Conservation (phyloP, 2,888 invertebrate genomes). For the Metopia argyrocephala region DNA sequence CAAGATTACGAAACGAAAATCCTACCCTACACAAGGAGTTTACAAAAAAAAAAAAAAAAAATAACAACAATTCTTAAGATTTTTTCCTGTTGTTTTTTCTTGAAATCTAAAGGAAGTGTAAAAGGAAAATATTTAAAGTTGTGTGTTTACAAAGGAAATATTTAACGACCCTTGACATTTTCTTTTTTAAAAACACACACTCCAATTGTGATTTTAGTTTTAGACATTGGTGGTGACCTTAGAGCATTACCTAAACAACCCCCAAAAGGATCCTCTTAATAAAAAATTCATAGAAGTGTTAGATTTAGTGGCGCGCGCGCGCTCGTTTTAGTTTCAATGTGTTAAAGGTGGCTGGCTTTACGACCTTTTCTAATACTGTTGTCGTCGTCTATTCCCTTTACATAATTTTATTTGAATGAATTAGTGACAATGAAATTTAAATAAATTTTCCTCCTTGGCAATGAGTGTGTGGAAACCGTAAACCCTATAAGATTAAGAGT, state of each 20-base stretch:
- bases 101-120: conserved; percentile 53
- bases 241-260: conserved; percentile 35
- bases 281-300: conserved; percentile 28
- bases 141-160: background rate
- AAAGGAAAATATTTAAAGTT: conserved; percentile 51
- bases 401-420: conserved; percentile 35
- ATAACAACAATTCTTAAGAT: conserved; percentile 31
- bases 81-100: background rate
- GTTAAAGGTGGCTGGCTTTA: conserved; percentile 57
- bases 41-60: background rate
- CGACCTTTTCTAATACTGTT: conserved; percentile 44
- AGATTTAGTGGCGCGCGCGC: conserved; percentile 51
- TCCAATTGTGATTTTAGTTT: background rate
- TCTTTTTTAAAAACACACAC: background rate
- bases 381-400: background rate
- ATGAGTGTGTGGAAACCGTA: background rate
- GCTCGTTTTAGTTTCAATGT: conserved; percentile 58
- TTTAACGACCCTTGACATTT: conserved; percentile 45
- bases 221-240: conserved; percentile 22
- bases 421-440: conserved; percentile 52
- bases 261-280: conserved; percentile 45
- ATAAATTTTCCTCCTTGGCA: conserved; percentile 10
- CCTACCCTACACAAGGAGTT: conserved; percentile 1
- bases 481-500: conserved; percentile 37
- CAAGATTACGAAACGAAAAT: conserved; percentile 56